Percentiles rank a stretch among this genome's conserved stretches.
These are phyloP conservation scores for Thunnus thynnus DNA, from an alignment of 2,113 vertebrate species.

Conservation along the genomic window DNA sequence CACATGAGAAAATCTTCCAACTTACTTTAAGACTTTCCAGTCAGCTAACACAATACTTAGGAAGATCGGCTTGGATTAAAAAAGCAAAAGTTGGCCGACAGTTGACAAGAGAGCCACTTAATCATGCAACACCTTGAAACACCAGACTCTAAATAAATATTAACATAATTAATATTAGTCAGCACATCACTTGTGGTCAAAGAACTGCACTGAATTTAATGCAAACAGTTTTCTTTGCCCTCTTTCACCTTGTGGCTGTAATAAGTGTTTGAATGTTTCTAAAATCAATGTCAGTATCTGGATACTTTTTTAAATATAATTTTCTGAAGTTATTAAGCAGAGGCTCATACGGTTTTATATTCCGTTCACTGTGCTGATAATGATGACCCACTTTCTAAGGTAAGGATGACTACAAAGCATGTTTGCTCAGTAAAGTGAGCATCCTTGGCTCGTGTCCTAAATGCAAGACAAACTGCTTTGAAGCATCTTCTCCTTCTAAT, in stretches of 20 bases:
- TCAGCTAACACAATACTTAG: constrained; percentile 42
- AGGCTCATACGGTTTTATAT: constrained; percentile 21
- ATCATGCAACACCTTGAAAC: constrained; percentile 61
- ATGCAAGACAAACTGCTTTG: constrained; percentile 63
- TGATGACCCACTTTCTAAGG: constrained; percentile 52
- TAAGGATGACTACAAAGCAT: constrained; percentile 50
- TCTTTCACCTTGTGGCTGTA: constrained; percentile 41
- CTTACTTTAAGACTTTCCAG: constrained; percentile 60
- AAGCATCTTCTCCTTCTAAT: constrained; percentile 64
- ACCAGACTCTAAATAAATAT: constrained; percentile 83
- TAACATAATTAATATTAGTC: constrained; percentile 85
- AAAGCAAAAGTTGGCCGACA: constrained; percentile 75
- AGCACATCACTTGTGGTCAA: constrained; percentile 76
- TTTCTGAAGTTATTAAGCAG: background rate
- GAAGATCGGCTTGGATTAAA: constrained; percentile 62
- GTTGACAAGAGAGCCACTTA: constrained; percentile 80
- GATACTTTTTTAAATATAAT: background rate
- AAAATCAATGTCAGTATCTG: background rate
- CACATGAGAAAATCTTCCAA: constrained; percentile 46
- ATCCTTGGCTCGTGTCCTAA: constrained; percentile 58
- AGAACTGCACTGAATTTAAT: constrained; percentile 71
- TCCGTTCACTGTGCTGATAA: constrained; percentile 23
- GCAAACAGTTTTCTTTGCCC: constrained; percentile 23
- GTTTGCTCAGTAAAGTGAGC: constrained; percentile 46
- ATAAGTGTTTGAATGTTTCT: background rate